A percentile compares a stretch with the other conserved stretches of the same genome.
These are phyloP conservation scores for Penaeus indicus DNA, from an alignment of 1,140 invertebrate genomes.

Conservation along the genomic window DNA sequence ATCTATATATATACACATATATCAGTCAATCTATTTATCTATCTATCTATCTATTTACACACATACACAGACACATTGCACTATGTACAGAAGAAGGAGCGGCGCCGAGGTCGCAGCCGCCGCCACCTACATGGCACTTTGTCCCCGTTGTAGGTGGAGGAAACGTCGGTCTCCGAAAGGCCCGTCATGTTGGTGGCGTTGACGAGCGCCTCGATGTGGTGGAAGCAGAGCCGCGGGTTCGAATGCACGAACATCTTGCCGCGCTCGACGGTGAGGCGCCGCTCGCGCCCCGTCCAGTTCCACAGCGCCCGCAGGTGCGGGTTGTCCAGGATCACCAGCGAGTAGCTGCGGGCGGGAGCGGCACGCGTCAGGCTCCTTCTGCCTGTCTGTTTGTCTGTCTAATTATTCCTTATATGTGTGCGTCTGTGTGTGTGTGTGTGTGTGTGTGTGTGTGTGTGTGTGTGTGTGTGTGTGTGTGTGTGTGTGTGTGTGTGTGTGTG, in stretches of 20 bases:
- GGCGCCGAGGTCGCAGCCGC: too few species aligned
- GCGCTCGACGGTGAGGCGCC: constrained; percentile 13
- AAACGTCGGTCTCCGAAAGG: constrained; percentile 49
- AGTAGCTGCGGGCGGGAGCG: constrained; percentile 40
- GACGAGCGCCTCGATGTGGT: constrained; percentile 39
- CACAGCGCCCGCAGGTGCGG: constrained; percentile 55
- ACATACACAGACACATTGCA: too few species aligned
- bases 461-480: too few species aligned
- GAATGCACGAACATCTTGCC: constrained; percentile 62
- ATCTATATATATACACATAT: too few species aligned
- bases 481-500: too few species aligned
- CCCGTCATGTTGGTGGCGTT: constrained; percentile 36
- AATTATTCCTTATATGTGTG: too few species aligned
- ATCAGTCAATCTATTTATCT: too few species aligned
- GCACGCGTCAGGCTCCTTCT: not conserved
- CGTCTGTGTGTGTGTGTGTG: too few species aligned
- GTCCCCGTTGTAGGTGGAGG: constrained; percentile 57
- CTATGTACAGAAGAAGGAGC: too few species aligned
- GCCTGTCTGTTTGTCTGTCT: too few species aligned
- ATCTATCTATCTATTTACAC: too few species aligned
- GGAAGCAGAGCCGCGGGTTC: constrained; percentile 62
- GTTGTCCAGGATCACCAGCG: constrained; percentile 60
- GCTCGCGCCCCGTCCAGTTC: not conserved
- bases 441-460: too few species aligned
- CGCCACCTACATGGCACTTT: constrained; percentile 56